Evolutionary conservation across 1,140 invertebrate species (phyloP).

Genomic region (Atta colombica): DNA sequence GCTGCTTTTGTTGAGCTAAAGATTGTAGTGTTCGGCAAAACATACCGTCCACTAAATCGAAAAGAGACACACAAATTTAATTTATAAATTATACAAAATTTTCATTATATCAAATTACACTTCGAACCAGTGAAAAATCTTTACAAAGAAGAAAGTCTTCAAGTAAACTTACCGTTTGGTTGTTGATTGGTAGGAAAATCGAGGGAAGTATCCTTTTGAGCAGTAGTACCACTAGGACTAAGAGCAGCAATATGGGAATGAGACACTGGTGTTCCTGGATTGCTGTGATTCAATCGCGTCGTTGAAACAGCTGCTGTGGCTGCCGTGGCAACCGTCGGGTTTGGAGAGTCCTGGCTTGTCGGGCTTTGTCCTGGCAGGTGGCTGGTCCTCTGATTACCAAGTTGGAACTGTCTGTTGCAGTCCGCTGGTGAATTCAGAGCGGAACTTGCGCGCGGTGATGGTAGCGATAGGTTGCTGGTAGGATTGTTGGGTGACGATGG

Average conservation of each 20-base stretch:
- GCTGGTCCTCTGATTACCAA: constrained; percentile 85
- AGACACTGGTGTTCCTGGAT: constrained; percentile 91
- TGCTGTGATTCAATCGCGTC: constrained; percentile 88
- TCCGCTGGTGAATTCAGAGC: constrained; percentile 91
- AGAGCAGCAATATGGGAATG: constrained; percentile 88
- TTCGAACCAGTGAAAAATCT: constrained; percentile 57
- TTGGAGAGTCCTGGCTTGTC: constrained; percentile 88
- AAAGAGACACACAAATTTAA: constrained; percentile 29
- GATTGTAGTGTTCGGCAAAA: constrained; percentile 93
- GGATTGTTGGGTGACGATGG: constrained; percentile 91
- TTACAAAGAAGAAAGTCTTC: constrained; percentile 40
- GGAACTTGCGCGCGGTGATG: constrained; percentile 90
- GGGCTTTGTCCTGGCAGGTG: constrained; percentile 89
- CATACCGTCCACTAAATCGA: constrained; percentile 90
- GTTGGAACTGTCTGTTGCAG: constrained; percentile 86
- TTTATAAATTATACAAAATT: constrained; percentile 3
- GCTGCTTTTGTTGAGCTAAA: constrained; percentile 92
- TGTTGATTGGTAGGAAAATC: constrained; percentile 84
- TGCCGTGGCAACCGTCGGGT: constrained; percentile 81
- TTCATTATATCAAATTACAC: constrained; percentile 23
- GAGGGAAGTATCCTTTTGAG: constrained; percentile 83
- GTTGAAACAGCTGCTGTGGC: constrained; percentile 82
- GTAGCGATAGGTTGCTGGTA: constrained; percentile 90
- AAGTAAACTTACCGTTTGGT: constrained; percentile 81
- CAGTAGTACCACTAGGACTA: constrained; percentile 83